A percentile compares a stretch with the other conserved stretches of the same genome.
These are phyloP conservation scores for Aphaenogaster rudis DNA, from an alignment of 1,140 invertebrate species.

Conservation along the genomic window DNA sequence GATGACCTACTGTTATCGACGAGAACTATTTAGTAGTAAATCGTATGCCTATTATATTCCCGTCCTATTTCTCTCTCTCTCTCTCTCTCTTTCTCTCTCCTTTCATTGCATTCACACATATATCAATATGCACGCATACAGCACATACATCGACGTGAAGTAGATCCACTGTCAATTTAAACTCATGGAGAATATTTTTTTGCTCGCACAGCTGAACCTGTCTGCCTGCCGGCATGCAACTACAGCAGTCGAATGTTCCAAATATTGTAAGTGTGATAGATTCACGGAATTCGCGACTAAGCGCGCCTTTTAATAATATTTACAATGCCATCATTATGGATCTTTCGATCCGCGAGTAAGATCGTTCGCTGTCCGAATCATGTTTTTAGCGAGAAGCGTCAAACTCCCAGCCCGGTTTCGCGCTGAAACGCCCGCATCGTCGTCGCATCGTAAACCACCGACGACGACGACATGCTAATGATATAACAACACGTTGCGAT, in stretches of 20 bases:
- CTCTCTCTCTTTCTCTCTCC: conserved; percentile 38
- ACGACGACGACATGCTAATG: conserved; percentile 28
- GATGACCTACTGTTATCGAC: conserved; percentile 81
- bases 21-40: conserved; percentile 78
- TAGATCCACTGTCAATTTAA: conserved; percentile 32
- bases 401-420: background rate
- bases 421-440: conserved; percentile 36
- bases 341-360: conserved; percentile 6
- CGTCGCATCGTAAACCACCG: conserved; percentile 14
- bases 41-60: conserved; percentile 68
- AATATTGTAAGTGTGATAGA: conserved; percentile 17
- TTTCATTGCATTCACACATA: conserved; percentile 52
- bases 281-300: conserved; percentile 39
- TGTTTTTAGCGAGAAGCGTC: background rate
- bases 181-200: conserved; percentile 52
- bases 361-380: conserved; percentile 23
- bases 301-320: conserved; percentile 32
- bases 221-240: background rate
- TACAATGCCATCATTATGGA: conserved; percentile 23
- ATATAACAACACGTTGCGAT: conserved; percentile 49
- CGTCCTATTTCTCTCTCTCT: conserved; percentile 29
- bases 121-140: conserved; percentile 54
- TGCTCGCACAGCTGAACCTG: background rate
- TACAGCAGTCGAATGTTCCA: background rate
- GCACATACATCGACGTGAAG: conserved; percentile 18